phyloP scores from a whole-genome alignment of 2,113 vertebrate genomes.

The Ploceus nigricollis region DNA sequence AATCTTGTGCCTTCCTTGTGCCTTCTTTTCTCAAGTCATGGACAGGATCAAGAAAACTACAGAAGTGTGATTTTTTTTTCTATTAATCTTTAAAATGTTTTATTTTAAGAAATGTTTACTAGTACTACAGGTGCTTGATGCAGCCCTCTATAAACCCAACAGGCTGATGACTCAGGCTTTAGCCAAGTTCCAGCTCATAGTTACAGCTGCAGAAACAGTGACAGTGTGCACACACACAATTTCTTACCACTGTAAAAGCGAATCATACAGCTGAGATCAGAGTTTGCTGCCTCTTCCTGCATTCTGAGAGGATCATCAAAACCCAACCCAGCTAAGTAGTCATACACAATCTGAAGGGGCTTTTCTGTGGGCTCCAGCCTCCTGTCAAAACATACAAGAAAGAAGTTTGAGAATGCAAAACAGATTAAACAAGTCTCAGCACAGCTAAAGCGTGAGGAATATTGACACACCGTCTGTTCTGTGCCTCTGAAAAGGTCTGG shows the following conservation, averaged over 20 bases:
- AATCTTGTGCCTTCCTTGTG: neutral
- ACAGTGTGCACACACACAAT: neutral
- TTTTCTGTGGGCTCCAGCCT: conserved; percentile 85
- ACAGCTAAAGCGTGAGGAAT: neutral
- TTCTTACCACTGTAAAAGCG: conserved; percentile 93
- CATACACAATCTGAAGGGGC: conserved; percentile 92
- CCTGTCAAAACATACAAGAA: conserved; percentile 73
- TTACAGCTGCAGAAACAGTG: neutral
- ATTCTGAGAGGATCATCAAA: conserved; percentile 86
- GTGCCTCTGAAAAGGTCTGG: neutral
- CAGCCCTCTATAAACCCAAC: neutral
- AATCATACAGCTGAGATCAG: conserved; percentile 96
- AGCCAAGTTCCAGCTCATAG: neutral
- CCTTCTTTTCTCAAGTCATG: neutral
- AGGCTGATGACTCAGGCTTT: neutral
- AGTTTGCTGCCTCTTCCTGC: conserved; percentile 90
- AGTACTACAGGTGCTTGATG: neutral
- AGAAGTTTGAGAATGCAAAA: conserved; percentile 12
- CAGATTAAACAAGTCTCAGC: neutral
- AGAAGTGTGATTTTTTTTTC: neutral
- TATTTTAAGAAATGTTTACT: neutral
- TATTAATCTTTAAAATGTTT: neutral
- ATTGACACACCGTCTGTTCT: neutral
- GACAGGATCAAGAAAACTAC: neutral
- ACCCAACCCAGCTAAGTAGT: conserved; percentile 87